Conservation (phyloP, 2,888 invertebrate species). For the Drosophila helvetica region DNA sequence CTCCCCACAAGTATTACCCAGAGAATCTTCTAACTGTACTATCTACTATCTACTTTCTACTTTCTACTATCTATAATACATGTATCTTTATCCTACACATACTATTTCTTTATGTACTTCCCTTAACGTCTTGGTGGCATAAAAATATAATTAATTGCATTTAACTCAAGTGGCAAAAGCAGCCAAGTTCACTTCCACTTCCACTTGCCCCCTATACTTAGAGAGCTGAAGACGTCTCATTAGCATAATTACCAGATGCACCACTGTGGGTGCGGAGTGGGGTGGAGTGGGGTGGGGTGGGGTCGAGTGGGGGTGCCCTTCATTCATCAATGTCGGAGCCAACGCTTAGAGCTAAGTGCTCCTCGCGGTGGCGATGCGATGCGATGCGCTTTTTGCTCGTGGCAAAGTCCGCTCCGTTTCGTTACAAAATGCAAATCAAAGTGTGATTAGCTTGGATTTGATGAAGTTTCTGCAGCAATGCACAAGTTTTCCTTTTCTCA, state of each 20-base stretch:
- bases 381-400: constrained; percentile 58
- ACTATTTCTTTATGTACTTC: constrained; percentile 19
- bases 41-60: neutral
- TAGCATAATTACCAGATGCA: constrained; percentile 71
- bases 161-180: constrained; percentile 63
- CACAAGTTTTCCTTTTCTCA: constrained; percentile 54
- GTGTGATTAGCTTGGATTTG: constrained; percentile 77
- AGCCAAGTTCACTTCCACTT: constrained; percentile 61
- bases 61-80: neutral
- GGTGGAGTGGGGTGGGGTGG: neutral
- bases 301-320: constrained; percentile 21
- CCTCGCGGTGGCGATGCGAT: constrained; percentile 37
- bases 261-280: neutral
- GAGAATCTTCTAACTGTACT: constrained; percentile 23
- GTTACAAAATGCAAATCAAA: constrained; percentile 74
- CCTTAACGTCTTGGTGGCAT: constrained; percentile 45
- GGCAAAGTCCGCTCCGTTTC: constrained; percentile 43
- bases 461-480: constrained; percentile 72
- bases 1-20: constrained; percentile 18
- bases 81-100: neutral
- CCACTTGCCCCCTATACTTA: constrained; percentile 13
- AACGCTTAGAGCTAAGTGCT: constrained; percentile 68
- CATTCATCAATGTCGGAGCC: constrained; percentile 73
- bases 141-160: constrained; percentile 75
- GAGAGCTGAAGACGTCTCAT: constrained; percentile 58